phyloP scores from a whole-genome alignment of 2,888 invertebrate genomes.

The Eueremaeus valkanovi region DNA sequence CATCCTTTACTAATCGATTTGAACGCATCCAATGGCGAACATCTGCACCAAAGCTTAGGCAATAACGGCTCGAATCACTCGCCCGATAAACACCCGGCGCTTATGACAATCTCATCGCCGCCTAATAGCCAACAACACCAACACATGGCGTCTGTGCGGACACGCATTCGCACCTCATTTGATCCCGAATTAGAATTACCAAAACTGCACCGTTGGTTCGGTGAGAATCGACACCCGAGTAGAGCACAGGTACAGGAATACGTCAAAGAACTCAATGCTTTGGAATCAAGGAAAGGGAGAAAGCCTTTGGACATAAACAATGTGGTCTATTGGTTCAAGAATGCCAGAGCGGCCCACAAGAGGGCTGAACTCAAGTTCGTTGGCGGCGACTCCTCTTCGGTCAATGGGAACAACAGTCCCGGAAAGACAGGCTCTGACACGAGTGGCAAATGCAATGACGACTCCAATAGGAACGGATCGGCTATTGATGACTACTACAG shows the following conservation, averaged over 20 bases:
- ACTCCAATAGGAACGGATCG: conserved; percentile 41
- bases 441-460: conserved; percentile 41
- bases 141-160: conserved; percentile 43
- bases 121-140: conserved; percentile 24
- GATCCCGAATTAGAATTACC: conserved; percentile 95
- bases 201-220: conserved; percentile 93
- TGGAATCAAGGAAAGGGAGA: conserved; percentile 85
- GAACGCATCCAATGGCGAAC: conserved; percentile 24
- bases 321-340: conserved; percentile 68
- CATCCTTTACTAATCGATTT: conserved; percentile 40
- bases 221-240: conserved; percentile 94
- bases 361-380: conserved; percentile 64
- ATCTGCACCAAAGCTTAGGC: not conserved
- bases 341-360: conserved; percentile 91
- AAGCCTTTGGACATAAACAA: conserved; percentile 80
- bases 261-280: conserved; percentile 83
- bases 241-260: conserved; percentile 94
- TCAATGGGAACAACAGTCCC: conserved; percentile 37
- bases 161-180: conserved; percentile 89
- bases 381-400: conserved; percentile 51
- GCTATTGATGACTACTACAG: conserved; percentile 39
- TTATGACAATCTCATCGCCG: not conserved
- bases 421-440: conserved; percentile 40
- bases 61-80: conserved; percentile 15
- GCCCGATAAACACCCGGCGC: conserved; percentile 16